phyloP scores from a whole-genome alignment of 2,113 vertebrate genomes.

The Nothocercus nigrocapillus region DNA sequence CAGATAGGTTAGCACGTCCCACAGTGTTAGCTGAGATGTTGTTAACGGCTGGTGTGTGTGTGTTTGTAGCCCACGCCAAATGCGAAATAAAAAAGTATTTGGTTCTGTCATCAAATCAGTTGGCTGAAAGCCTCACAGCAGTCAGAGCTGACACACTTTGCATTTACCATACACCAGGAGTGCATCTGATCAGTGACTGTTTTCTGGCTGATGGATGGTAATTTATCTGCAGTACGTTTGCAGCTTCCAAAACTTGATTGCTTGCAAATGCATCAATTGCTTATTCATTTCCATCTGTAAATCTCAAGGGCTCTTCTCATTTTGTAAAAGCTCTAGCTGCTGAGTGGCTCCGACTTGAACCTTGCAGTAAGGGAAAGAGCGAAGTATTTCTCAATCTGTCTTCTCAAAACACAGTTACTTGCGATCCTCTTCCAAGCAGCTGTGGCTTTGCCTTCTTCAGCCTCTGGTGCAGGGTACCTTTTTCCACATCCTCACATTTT shows the following conservation, averaged over 20 bases:
- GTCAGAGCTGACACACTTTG: neutral
- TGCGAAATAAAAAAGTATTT: neutral
- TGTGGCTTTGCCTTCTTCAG: neutral
- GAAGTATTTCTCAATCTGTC: neutral
- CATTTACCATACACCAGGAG: neutral
- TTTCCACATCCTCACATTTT: neutral
- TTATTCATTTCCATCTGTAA: neutral
- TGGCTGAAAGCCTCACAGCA: neutral
- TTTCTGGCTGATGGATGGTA: neutral
- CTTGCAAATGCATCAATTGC: neutral
- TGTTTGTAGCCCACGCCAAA: neutral
- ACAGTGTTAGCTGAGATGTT: neutral
- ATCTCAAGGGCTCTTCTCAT: neutral
- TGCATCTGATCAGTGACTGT: neutral
- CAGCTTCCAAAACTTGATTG: neutral
- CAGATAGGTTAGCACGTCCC: neutral
- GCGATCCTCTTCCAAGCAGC: neutral
- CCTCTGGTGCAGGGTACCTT: neutral
- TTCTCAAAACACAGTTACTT: accelerated
- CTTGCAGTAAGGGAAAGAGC: neutral
- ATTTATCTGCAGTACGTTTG: neutral
- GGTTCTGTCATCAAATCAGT: neutral
- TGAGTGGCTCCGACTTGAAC: neutral
- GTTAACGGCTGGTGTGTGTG: accelerated
- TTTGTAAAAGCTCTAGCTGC: neutral